These are phyloP conservation scores for Drosophila incognita DNA, from an alignment of 2,888 invertebrate species.

Conservation along the genomic window DNA sequence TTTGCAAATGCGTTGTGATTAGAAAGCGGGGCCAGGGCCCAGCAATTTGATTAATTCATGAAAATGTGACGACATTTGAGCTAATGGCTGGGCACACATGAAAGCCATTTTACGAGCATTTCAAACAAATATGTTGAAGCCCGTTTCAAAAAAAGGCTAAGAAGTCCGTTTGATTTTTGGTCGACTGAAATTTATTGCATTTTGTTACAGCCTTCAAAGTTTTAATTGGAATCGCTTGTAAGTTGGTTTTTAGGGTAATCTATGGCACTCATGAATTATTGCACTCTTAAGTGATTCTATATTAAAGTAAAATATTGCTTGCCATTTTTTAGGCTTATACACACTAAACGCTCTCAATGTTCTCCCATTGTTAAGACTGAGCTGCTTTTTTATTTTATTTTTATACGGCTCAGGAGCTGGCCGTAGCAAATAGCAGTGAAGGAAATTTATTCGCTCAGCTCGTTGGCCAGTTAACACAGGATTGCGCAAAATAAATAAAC, in stretches of 20 bases:
- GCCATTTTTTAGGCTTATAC: neutral
- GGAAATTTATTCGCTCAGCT: neutral
- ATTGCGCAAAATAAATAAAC: constrained; percentile 2
- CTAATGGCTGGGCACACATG: constrained; percentile 21
- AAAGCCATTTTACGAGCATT: constrained; percentile 12
- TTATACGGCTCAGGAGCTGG: too few relatives aligned
- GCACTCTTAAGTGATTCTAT: neutral
- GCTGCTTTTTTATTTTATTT: neutral
- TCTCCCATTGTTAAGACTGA: neutral
- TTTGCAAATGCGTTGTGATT: constrained; percentile 73
- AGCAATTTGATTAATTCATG: constrained; percentile 72
- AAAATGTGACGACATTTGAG: constrained; percentile 54
- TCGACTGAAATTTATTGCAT: neutral
- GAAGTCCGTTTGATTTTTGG: neutral
- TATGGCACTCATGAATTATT: neutral
- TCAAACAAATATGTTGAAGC: constrained; percentile 1
- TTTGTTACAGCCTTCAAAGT: neutral
- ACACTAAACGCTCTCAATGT: neutral
- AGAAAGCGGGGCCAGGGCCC: constrained; percentile 33
- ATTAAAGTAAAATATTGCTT: neutral
- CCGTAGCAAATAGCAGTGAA: neutral
- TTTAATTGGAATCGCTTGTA: constrained; percentile 5
- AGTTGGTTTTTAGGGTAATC: neutral
- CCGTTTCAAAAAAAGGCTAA: neutral
- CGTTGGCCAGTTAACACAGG: neutral